phyloP scores from a whole-genome alignment of 2,113 vertebrate species.

The Steatornis caripensis region DNA sequence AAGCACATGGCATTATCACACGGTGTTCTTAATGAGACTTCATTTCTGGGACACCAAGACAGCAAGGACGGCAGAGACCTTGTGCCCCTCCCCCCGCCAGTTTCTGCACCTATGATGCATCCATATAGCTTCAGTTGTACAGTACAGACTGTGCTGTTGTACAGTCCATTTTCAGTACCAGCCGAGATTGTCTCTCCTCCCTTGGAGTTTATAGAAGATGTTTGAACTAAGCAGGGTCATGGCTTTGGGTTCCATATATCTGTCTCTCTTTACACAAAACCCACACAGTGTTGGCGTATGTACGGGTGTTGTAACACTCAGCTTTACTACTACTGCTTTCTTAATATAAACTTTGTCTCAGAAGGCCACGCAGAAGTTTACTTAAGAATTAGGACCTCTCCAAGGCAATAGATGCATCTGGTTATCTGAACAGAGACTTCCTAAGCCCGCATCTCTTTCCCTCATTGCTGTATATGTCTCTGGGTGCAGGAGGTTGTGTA shows the following conservation, averaged over 20 bases:
- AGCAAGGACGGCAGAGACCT: background rate
- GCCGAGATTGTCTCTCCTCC: background rate
- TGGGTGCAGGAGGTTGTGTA: background rate
- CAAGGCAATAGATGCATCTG: background rate
- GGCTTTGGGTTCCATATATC: background rate
- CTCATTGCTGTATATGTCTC: fast-evolving
- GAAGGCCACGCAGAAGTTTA: background rate
- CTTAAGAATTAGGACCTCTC: background rate
- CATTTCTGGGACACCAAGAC: background rate
- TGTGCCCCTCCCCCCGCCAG: fast-evolving
- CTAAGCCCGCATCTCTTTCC: background rate
- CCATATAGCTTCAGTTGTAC: background rate
- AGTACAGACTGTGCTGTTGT: no score
- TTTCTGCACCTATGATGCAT: background rate
- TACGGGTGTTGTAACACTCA: no score
- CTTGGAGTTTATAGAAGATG: background rate
- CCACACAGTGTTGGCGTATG: fast-evolving
- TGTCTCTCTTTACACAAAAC: background rate
- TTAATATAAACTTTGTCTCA: background rate
- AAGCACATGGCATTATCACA: background rate
- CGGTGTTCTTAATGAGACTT: background rate
- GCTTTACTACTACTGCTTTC: background rate
- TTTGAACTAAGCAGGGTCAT: background rate
- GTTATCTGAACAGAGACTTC: background rate
- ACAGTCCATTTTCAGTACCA: background rate